phyloP scores from a whole-genome alignment of 2,888 invertebrate genomes.

The Tanytarsus gracilentus region DNA sequence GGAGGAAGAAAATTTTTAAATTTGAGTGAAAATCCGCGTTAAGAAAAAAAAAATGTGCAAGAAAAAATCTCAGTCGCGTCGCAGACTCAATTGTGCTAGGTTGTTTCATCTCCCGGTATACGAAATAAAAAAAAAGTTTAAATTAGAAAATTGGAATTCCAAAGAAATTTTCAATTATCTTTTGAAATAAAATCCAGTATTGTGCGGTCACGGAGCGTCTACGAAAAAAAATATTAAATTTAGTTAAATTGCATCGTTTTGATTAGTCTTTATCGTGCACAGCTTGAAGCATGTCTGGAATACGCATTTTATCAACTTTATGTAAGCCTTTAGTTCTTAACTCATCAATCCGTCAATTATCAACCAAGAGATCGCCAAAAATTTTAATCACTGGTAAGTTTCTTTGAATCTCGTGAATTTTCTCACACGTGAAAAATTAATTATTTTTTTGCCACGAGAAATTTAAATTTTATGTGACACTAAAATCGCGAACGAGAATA shows the following conservation, averaged over 20 bases:
- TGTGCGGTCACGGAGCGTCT: no score
- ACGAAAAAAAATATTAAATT: no score
- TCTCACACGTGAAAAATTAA: no score
- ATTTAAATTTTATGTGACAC: not conserved
- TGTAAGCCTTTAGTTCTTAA: not conserved
- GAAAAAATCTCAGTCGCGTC: slow-evolving; percentile 5
- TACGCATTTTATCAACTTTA: not conserved
- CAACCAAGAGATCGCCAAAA: not conserved
- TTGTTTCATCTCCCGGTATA: not conserved
- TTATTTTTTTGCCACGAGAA: no score
- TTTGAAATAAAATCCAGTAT: no score
- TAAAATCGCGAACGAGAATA: not conserved
- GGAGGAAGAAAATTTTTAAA: no score
- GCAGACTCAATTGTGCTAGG: not conserved
- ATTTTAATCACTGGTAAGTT: slow-evolving; percentile 13
- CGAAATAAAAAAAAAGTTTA: not conserved
- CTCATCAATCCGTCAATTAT: not conserved
- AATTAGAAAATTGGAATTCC: not conserved
- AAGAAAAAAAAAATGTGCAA: no score
- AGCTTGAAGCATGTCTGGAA: slow-evolving; percentile 1
- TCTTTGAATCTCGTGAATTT: not conserved
- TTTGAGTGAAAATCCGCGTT: no score
- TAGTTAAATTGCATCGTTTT: no score
- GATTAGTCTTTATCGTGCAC: no score
- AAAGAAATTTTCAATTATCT: no score